Percentiles rank a stretch among this genome's conserved stretches.
These are phyloP conservation scores for Umimayanthus chanpuru DNA, from an alignment of 92 coral and sea anemone species.

Conservation along the genomic window DNA sequence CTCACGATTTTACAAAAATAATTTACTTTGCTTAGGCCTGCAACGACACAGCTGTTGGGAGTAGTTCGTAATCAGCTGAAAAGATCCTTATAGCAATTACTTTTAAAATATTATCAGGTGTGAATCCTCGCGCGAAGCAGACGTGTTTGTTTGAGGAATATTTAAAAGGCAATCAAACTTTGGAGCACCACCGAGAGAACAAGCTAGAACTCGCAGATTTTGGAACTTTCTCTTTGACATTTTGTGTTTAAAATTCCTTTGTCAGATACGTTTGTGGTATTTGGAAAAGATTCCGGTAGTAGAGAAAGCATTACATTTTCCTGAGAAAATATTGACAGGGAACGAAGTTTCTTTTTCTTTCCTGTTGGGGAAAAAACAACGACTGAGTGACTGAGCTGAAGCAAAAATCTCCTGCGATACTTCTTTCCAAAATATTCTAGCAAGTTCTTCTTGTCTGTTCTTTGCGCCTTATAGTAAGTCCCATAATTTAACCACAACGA, in stretches of 20 bases:
- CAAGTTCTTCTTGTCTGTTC: background rate
- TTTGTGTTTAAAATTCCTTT: background rate
- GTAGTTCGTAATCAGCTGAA: slow-evolving; percentile 13
- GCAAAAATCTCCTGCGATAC: too few species aligned
- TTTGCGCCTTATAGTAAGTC: too few species aligned
- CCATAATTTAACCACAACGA: too few species aligned
- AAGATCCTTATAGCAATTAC: slow-evolving; percentile 11
- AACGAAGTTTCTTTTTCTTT: background rate
- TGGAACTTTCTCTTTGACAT: background rate
- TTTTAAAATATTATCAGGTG: slow-evolving; percentile 42
- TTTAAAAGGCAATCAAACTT: slow-evolving; percentile 29
- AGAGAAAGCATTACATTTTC: background rate
- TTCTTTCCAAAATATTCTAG: too few species aligned
- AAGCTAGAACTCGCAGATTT: background rate
- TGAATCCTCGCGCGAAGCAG: slow-evolving; percentile 8
- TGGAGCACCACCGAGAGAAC: background rate
- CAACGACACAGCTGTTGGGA: slow-evolving; percentile 14
- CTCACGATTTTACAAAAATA: background rate
- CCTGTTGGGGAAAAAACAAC: background rate
- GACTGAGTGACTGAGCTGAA: too few species aligned
- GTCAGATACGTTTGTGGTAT: too few species aligned
- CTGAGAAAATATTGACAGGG: background rate
- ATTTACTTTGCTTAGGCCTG: background rate
- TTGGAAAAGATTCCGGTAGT: background rate
- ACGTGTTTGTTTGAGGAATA: slow-evolving; percentile 14